Evolutionary conservation across 2,113 vertebrate genomes (phyloP).

Genomic region (Steatornis caripensis): DNA sequence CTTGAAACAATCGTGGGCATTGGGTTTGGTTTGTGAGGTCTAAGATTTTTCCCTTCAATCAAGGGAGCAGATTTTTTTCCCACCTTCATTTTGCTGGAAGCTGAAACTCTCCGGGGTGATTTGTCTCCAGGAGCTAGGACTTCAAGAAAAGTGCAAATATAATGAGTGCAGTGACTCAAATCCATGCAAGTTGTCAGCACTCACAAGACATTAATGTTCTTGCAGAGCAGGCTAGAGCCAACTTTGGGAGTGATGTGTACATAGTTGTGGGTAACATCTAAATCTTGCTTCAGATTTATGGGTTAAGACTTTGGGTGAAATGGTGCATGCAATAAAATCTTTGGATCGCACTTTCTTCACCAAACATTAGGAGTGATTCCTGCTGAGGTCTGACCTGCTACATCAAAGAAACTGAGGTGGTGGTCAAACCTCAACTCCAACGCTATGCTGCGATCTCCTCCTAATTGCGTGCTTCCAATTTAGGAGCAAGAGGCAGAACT

Average conservation of each 20-base stretch:
- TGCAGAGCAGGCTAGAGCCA: neutral
- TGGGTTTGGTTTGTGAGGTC: neutral
- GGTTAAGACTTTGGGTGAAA: neutral
- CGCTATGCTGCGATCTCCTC: neutral
- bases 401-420: neutral
- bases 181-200: neutral
- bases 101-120: neutral
- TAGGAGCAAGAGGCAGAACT: neutral
- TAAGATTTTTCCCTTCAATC: neutral
- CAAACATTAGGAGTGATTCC: neutral
- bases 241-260: neutral
- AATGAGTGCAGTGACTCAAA: neutral
- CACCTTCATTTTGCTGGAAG: neutral
- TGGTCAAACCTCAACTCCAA: neutral
- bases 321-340: neutral
- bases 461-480: neutral
- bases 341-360: neutral
- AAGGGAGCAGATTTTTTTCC: neutral
- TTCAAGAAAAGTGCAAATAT: neutral
- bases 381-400: neutral
- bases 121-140: neutral
- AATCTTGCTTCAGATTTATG: neutral
- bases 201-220: neutral
- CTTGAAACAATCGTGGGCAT: neutral
- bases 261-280: neutral